Base-by-base conservation (phyloP, 2,888 invertebrate species). In the Sinohyriopsis cumingii region DNA sequence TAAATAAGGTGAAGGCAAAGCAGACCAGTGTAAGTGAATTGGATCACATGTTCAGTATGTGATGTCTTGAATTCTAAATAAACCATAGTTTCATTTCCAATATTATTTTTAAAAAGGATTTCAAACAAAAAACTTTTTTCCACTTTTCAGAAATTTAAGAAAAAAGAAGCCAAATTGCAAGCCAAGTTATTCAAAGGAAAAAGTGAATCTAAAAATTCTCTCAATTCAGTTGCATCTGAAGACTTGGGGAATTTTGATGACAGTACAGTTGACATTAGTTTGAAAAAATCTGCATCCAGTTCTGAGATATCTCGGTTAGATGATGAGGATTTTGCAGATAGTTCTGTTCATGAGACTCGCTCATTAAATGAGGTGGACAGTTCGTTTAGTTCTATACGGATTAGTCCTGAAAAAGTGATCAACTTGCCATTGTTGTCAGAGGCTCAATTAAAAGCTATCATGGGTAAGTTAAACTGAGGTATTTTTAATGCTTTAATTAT, bases 381-480 rank as follows among this genome's bases (percentile, higher is more conserved):
- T 63, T 75, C 83, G 63, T 80, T 45, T 45, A 45, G 45, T 45
- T 45, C 82, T 5, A 77, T 85, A 24, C 76, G 86, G 60, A 82
- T 84, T 66, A 88, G 87, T 73, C 87, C 87, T 0, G 88, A 87
- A 72, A 84, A 83, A 79, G 81, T 84, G 55, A 76, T 86, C 24
- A 81, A 82, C 59, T 73, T 87, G 22, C 84, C 88, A 12, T 83
- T 83, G 53, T 80, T 90, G 45, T 88, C 88, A n/a, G 88, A 89
- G 71, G 89, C 89, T 54, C 89, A 89, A 74, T 81, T 86, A 67
- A 87, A 84, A 73, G 86, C 89, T 25, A 86, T 90, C 53, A 87
- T 88, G 78, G 90, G 90, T 90, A 68, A 45, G 67, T 73, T 56
- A 9, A 12, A 45, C 12, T 1, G 45, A 12, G 12, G 15, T 15